Conservation (phyloP, 2,888 invertebrate genomes). For the Amblyjoppa proteus region DNA sequence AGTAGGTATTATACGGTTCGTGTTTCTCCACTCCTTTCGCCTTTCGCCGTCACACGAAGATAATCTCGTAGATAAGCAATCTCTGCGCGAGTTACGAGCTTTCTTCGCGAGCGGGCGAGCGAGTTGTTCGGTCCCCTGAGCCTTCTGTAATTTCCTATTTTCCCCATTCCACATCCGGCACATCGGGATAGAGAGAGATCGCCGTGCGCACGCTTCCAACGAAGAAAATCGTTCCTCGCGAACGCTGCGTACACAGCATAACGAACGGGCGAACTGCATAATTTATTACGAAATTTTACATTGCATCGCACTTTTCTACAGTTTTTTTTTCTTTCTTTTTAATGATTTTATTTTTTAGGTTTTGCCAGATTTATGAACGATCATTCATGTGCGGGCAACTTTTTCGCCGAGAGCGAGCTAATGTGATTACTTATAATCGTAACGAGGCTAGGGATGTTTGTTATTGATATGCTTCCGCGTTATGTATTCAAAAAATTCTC, state of each 20-base stretch:
- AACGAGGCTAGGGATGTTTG: no score
- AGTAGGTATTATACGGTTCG: constrained; percentile 59
- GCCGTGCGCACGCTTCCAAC: constrained; percentile 7
- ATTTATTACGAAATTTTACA: background rate
- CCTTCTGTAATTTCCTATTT: constrained; percentile 66
- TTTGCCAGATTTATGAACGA: background rate
- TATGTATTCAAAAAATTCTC: no score
- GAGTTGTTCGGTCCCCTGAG: constrained; percentile 62
- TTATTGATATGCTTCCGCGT: no score
- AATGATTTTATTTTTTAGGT: background rate
- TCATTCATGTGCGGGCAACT: no score
- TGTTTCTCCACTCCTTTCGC: constrained; percentile 54
- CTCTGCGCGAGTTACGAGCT: constrained; percentile 72
- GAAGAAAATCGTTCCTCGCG: constrained; percentile 44
- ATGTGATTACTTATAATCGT: no score
- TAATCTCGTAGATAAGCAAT: constrained; percentile 73
- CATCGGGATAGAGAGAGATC: constrained; percentile 26
- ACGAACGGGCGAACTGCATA: background rate
- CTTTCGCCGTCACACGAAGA: constrained; percentile 69
- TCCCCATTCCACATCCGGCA: constrained; percentile 39
- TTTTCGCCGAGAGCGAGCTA: no score
- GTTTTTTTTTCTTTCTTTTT: background rate
- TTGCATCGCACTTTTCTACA: background rate
- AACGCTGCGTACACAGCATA: background rate
- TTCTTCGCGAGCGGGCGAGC: constrained; percentile 51